These are phyloP conservation scores for Lanius collurio DNA, from an alignment of 2,113 vertebrate genomes.

Conservation along the genomic window DNA sequence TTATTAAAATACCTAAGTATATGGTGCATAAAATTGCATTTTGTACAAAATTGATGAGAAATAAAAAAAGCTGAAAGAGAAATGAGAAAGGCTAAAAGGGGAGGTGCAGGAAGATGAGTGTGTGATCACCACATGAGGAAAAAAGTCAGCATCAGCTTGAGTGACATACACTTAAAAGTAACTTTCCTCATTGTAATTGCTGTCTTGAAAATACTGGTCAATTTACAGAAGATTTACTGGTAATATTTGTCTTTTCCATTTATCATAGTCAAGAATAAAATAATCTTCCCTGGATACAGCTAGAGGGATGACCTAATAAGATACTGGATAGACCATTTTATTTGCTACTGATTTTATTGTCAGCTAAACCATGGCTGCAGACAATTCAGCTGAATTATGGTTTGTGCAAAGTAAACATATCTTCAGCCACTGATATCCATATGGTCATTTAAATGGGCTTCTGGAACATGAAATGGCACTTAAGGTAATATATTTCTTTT, in stretches of 20 bases:
- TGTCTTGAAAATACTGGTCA: background rate
- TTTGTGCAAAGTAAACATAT: background rate
- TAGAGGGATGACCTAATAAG: background rate
- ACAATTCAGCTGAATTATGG: background rate
- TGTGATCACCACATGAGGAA: background rate
- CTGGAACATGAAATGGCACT: background rate
- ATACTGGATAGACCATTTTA: background rate
- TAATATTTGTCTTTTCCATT: background rate
- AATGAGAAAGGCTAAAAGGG: background rate
- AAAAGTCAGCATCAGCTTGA: background rate
- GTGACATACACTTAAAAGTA: background rate
- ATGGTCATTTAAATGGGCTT: background rate
- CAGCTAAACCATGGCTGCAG: background rate
- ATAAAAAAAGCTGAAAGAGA: background rate
- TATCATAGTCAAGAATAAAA: background rate
- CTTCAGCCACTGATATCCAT: background rate
- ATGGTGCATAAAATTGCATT: conserved; percentile 50
- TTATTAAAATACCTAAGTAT: conserved; percentile 13
- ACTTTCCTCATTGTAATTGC: background rate
- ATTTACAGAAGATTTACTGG: background rate
- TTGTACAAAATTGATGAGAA: background rate
- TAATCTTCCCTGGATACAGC: background rate
- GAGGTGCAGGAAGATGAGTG: background rate
- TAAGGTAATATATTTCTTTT: background rate
- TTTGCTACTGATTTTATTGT: background rate